phyloP scores from a whole-genome alignment of 2,113 vertebrate species.

The Muntiacus reevesi region DNA sequence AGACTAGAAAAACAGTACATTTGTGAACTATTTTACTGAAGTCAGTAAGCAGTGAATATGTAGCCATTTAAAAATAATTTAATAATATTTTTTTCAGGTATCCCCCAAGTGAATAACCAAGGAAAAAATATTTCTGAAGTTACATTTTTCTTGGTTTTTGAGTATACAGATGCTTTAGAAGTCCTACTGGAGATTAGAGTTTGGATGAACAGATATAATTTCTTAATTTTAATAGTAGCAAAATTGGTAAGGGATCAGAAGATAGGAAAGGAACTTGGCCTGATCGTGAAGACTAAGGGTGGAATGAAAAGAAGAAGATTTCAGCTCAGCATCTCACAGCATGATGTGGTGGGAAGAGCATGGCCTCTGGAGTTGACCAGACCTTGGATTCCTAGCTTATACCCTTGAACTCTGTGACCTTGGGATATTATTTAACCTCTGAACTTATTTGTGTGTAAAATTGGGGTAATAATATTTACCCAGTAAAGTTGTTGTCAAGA shows the following conservation, averaged over 20 bases:
- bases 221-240: slow-evolving; percentile 17
- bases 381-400: background rate
- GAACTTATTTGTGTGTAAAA: background rate
- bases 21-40: background rate
- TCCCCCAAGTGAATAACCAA: background rate
- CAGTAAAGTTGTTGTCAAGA: background rate
- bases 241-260: background rate
- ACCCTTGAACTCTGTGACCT: background rate
- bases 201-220: background rate
- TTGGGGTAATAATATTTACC: background rate
- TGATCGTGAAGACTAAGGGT: background rate
- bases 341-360: background rate
- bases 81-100: background rate
- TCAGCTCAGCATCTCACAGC: background rate
- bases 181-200: background rate
- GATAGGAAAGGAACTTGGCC: background rate
- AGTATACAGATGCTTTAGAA: background rate
- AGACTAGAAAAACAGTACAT: slow-evolving; percentile 3
- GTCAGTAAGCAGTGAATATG: background rate
- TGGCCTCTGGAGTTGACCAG: background rate
- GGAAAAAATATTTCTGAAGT: background rate
- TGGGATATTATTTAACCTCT: background rate
- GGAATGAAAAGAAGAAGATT: background rate
- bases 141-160: background rate
- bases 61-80: background rate